Evolutionary conservation across 1,140 invertebrate species (phyloP).

Genomic region (Stegodyphus mimosarum): DNA sequence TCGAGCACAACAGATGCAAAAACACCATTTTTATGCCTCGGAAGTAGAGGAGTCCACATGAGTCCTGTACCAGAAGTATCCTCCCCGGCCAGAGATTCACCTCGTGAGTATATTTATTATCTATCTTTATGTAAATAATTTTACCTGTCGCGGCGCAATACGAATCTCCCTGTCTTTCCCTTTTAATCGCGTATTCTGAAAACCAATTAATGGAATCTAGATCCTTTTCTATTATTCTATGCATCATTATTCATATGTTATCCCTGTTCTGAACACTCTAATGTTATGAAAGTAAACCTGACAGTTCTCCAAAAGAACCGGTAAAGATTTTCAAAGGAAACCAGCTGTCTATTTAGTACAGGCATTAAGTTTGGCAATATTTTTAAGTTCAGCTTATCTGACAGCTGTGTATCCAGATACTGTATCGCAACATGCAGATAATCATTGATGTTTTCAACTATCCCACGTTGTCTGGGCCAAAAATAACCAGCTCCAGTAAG

Average conservation of each 20-base stretch:
- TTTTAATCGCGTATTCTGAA: neutral
- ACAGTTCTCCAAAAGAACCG: no score
- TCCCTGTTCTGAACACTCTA: neutral
- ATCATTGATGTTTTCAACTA: no score
- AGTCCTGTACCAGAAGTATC: constrained; percentile 28
- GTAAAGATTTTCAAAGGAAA: no score
- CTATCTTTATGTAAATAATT: neutral
- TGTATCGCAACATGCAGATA: no score
- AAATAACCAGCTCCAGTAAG: no score
- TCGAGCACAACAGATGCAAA: constrained; percentile 8
- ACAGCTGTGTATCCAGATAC: no score
- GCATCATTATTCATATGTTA: neutral
- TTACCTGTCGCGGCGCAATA: neutral
- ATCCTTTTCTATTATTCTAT: neutral
- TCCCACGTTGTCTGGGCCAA: no score
- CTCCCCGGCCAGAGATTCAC: neutral
- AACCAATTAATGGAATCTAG: neutral
- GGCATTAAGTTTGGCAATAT: no score
- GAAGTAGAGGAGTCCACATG: constrained; percentile 23
- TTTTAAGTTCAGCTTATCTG: no score
- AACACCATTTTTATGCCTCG: neutral
- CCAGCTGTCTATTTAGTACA: no score
- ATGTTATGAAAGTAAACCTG: neutral
- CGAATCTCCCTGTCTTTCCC: neutral
- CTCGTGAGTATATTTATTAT: constrained; percentile 27